Conservation (phyloP, 2,797 vertebrate species). For the Mormyrops attenuatus region DNA sequence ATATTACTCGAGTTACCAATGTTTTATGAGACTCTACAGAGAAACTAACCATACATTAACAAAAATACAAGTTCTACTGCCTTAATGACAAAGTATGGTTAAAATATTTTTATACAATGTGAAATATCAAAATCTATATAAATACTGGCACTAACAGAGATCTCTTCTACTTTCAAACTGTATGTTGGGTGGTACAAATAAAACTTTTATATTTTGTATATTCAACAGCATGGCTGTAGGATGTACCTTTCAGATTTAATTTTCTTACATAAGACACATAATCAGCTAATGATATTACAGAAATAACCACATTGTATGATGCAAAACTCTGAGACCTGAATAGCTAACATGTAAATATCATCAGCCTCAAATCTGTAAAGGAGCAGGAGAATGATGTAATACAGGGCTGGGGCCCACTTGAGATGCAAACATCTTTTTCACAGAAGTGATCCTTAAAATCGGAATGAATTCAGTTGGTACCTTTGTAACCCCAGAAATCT, state of each 20-base stretch:
- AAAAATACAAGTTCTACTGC: slow-evolving; percentile 26
- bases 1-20: slow-evolving; percentile 69
- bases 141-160: slow-evolving; percentile 16
- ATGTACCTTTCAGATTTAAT: slow-evolving; percentile 1
- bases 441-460: slow-evolving; percentile 13
- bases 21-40: slow-evolving; percentile 24
- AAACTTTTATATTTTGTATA: not conserved
- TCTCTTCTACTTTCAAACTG: not conserved
- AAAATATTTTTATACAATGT: slow-evolving; percentile 33
- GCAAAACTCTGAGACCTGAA: not conserved
- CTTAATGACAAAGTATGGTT: slow-evolving; percentile 31
- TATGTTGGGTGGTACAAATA: slow-evolving; percentile 4
- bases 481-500: not conserved
- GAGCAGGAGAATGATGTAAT: not conserved
- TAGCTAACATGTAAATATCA: slow-evolving; percentile 20
- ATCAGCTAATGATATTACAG: slow-evolving; percentile 6
- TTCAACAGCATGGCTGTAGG: slow-evolving; percentile 10
- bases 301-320: slow-evolving; percentile 9
- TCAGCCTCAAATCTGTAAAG: slow-evolving; percentile 20
- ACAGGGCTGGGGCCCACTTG: not conserved
- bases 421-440: not conserved
- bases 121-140: slow-evolving; percentile 21
- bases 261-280: slow-evolving; percentile 18
- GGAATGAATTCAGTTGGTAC: slow-evolving; percentile 2
- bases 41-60: slow-evolving; percentile 30